Evolutionary conservation across 1,140 invertebrate species (phyloP), one percentile per base, ranked within the genome.

Genomic region (Berghia stephanieae): DNA sequence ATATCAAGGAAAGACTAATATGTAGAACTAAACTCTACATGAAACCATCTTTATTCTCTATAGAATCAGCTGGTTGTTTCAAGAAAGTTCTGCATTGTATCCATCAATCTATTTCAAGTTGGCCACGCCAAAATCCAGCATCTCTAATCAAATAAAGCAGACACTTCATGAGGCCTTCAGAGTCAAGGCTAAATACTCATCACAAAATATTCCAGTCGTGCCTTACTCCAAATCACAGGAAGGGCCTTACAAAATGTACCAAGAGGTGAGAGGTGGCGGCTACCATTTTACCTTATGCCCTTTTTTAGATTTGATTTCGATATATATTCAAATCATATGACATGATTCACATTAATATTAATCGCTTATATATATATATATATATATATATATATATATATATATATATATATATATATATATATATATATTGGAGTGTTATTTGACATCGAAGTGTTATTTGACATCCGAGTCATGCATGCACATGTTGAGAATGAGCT

Each of bases 41-140:
- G n/a, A n/a, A n/a, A n/a, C n/a, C n/a, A n/a, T n/a, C n/a, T n/a
- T n/a, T n/a, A n/a, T n/a, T n/a, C n/a, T n/a, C n/a, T n/a, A n/a
- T n/a, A n/a, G n/a, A n/a, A n/a, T n/a, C n/a, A n/a, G n/a, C n/a
- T 83, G 83, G 83, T 27, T 85, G 44, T 85, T 81, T 49, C 34
- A 73, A 13, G 34, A 31, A 1, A 83, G 79, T 70, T 75, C 78
- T 21, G 80, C 70, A 16, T 75, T 85, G 0, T 81, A 76, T 40
- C 84, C 84, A 40, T 69, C 77, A 0, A 83, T 83, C 42, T 85
- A 85, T 73, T 77, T 74, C 36, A 38, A n/a, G 18, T 38, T 71
- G 2, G 44, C n/a, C 2, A 40, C 16, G 6, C 52, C 52, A 38
- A 31, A 36, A 10, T 21, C 69, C 31, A 18, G 6, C 8, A 40